phyloP scores from a whole-genome alignment of 1,140 invertebrate genomes.

The Plodia interpunctella region DNA sequence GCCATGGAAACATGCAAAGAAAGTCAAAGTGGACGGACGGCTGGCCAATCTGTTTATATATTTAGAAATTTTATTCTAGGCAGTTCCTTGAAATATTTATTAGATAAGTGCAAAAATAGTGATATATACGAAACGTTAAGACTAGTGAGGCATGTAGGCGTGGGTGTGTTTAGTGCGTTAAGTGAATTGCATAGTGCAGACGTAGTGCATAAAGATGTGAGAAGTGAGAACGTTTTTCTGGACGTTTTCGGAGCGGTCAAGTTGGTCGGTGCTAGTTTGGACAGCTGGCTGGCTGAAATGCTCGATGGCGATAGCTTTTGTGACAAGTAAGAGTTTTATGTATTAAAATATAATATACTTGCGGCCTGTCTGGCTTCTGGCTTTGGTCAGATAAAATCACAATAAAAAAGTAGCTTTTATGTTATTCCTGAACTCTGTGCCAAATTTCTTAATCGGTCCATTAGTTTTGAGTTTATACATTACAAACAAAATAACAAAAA shows the following conservation, averaged over 20 bases:
- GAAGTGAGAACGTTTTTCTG: constrained; percentile 56
- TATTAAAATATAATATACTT: no score
- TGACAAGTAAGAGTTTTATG: constrained; percentile 44
- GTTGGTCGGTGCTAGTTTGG: constrained; percentile 50
- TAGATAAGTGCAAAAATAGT: constrained; percentile 36
- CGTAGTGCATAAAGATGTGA: constrained; percentile 54
- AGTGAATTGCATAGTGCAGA: constrained; percentile 58
- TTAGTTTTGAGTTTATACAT: no score
- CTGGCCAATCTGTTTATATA: constrained; percentile 72
- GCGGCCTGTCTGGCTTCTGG: no score
- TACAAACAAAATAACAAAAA: no score
- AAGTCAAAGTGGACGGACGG: constrained; percentile 68
- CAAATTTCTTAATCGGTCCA: no score
- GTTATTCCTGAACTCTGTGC: no score
- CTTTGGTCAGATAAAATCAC: no score
- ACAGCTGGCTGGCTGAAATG: constrained; percentile 48
- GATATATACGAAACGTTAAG: constrained; percentile 78
- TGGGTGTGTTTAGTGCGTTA: constrained; percentile 81
- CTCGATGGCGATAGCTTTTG: constrained; percentile 46
- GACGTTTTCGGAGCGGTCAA: constrained; percentile 50
- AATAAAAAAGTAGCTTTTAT: no score
- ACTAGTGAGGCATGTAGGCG: constrained; percentile 80
- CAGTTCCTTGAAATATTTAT: constrained; percentile 43
- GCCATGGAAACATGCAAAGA: constrained; percentile 79
- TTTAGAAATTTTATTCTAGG: constrained; percentile 81